Evolutionary conservation across 2,797 vertebrate species (phyloP).

Genomic region (Rhincodon typus): DNA sequence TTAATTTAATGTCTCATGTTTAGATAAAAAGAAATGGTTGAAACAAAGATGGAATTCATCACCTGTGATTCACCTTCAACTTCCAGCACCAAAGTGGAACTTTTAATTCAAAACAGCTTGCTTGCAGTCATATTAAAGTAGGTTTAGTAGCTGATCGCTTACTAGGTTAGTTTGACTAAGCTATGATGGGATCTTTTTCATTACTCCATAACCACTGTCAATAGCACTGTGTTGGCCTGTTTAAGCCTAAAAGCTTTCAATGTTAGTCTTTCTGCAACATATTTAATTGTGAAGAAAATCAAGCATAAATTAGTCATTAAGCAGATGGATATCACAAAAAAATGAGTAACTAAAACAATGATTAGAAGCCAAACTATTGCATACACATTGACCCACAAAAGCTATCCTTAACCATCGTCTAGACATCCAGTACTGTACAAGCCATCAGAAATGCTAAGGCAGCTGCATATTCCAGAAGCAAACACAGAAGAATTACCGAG

Average conservation of each 20-base stretch:
- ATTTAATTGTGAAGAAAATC: constrained; percentile 10
- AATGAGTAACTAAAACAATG: not conserved
- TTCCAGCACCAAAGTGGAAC: not conserved
- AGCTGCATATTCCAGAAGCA: constrained; percentile 12
- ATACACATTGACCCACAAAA: not conserved
- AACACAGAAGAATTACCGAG: not conserved
- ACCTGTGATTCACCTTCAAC: not conserved
- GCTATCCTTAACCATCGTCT: constrained; percentile 30
- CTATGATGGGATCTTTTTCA: not conserved
- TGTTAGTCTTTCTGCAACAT: not conserved
- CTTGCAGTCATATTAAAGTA: not conserved
- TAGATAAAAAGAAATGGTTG: not conserved
- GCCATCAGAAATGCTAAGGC: not conserved
- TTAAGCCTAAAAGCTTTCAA: not conserved
- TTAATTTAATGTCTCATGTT: not conserved
- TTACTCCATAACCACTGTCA: not conserved
- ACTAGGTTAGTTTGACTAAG: not conserved
- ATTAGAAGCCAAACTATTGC: constrained; percentile 13
- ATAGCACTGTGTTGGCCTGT: not conserved
- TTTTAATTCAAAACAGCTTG: constrained; percentile 1
- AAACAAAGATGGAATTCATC: constrained; percentile 9
- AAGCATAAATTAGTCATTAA: not conserved
- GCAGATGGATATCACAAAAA: constrained; percentile 6
- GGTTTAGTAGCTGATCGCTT: not conserved
- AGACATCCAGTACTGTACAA: not conserved